Evolutionary conservation across 2,888 invertebrate species (phyloP), one percentile per base, ranked within the genome.

Genomic region (Drosophila quinaria): DNA sequence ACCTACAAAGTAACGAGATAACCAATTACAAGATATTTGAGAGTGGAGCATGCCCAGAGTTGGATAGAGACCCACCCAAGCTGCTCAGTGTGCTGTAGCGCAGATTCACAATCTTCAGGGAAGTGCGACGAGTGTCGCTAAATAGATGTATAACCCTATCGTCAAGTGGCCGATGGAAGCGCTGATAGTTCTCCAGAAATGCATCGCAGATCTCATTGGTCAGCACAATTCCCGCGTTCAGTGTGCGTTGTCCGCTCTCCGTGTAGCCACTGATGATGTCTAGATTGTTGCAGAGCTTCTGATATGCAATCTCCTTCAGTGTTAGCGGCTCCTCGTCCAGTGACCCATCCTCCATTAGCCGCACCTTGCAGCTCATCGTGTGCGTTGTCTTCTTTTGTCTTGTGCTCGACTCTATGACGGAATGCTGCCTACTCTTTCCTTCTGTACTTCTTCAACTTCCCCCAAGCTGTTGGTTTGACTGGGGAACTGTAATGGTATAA

Each of bases 131-230:
- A n/a, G 94, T 94, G 91, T 97, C 95, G 74, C 94, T 93, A 90
- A 97, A 97, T 80, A 97, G 93, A 80, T 95, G 94, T 11, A 96
- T 94, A 87, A 97, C 95, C 78, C 94, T 94, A 81, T 96, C 95
- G 87, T 95, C 95, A 15, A 96, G 91, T 29, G 94, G 93, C 52
- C 94, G 92, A 56, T 92, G 93, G 69, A 91, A 92, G 46, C 91
- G 91, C 78, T 93, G 93, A 84, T 92, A 92, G 70, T 91, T 83
- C 87, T 92, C 82, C 84, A 93, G 80, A 74, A 93, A 82, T 88
- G 93, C 94, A 91, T 96, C 96, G 91, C 96, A 96, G 76, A 96
- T 95, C 91, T 96, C 96, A 71, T 94, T 94, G 4, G 96, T 96
- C 52, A 96, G 92, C 19, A 94, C 94, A 64, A 96, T 92, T 46